phyloP scores from a whole-genome alignment of 2,113 vertebrate genomes.

The Meriones unguiculatus region DNA sequence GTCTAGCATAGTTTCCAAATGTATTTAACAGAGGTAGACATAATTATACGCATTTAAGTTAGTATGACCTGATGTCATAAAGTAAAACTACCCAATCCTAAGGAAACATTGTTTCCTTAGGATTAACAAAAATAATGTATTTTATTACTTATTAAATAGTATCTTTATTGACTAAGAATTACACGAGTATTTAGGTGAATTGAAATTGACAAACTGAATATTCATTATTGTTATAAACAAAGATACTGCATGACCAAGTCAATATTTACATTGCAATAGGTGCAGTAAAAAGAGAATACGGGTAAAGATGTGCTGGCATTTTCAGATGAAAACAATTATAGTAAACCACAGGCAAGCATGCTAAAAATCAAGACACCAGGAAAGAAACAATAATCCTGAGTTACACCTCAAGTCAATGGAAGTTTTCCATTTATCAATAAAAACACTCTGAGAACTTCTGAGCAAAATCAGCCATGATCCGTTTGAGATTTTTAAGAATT shows the following conservation, averaged over 20 bases:
- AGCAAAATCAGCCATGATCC: neutral
- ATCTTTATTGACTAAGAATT: neutral
- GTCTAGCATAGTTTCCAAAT: neutral
- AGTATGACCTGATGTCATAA: neutral
- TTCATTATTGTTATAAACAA: slow-evolving; percentile 16
- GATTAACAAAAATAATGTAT: too few relatives aligned
- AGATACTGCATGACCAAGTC: neutral
- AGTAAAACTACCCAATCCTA: neutral
- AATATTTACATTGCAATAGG: neutral
- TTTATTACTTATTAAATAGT: slow-evolving; percentile 4
- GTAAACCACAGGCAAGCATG: neutral
- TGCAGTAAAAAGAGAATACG: neutral
- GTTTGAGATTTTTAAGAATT: neutral
- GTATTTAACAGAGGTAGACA: neutral
- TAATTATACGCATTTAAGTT: neutral
- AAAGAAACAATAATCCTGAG: neutral
- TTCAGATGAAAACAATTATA: neutral
- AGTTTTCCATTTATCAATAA: neutral
- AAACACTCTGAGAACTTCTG: slow-evolving; percentile 22
- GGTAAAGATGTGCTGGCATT: neutral
- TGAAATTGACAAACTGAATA: neutral
- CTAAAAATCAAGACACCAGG: neutral
- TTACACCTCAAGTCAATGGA: neutral
- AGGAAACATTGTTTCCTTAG: neutral
- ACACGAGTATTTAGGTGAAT: neutral